Base-by-base conservation (phyloP, 2,888 invertebrate species). In the Gasteruption jaculator region DNA sequence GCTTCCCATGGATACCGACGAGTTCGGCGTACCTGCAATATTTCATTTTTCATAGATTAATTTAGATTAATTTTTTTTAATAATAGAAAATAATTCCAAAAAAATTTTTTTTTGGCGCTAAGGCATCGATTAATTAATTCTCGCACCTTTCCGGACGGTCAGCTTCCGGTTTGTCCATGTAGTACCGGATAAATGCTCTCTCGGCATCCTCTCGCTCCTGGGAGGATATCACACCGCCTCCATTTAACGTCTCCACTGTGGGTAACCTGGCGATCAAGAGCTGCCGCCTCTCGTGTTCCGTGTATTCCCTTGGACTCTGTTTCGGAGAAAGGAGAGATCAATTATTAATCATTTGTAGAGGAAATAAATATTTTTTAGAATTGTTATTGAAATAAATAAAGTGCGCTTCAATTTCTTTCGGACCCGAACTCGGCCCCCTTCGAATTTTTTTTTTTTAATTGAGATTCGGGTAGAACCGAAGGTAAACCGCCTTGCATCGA, bases 161-260 rank as follows among this genome's bases (percentile, higher is more conserved):
- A 41, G 83, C 81, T 71, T 87, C 87, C 1, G 89, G 85, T 59
- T 86, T 85, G 64, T 91, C 87, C 86, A 91, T 87, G 69, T 89
- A 94, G 66, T 90, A 85, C 44, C 95, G 79, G 56, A 95, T 90
- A 71, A 94, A 95, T 50, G 92, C 90, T 45, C 94, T 76, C 69
- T 95, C 95, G 10, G 94, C 89, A 62, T 91, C 87, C 70, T 93
- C 92, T 43, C 93, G 77, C 68, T 95, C 95, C 54, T 88, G 86
- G 0, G 77, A 78, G 22, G 83, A 82, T 53, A 95, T 90, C 10
- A 79, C 79, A 12, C 87, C 89, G 41, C 94, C 93, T 1, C 94
- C 94, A 73, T 95, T 95, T 27, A 95, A 74, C 38, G 86, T 86
- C 50, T 81, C 78, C 31, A 94, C 83, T 67, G 85, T 86, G 25